Conservation (phyloP, 2,113 vertebrate species). For the Alosa alosa region DNA sequence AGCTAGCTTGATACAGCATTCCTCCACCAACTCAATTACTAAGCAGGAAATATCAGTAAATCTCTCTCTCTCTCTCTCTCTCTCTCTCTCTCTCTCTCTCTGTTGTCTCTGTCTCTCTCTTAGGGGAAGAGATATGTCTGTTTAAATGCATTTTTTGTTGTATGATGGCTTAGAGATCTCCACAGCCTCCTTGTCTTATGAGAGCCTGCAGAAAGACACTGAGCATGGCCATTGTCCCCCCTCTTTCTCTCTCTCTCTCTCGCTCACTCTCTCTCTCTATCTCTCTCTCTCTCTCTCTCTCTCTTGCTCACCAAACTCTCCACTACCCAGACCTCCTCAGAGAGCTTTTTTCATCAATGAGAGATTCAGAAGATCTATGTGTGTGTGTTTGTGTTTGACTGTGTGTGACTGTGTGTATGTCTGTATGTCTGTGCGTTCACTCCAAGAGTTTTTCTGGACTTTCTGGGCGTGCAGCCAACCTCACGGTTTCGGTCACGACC, state of each 20-base stretch:
- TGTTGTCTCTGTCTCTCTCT: neutral
- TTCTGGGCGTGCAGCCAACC: constrained; percentile 11
- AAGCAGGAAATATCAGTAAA: constrained; percentile 11
- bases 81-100: neutral
- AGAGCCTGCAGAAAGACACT: neutral
- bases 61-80: neutral
- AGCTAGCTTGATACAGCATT: neutral
- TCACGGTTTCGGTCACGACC: neutral
- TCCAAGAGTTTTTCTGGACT: constrained; percentile 2
- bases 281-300: too few relatives aligned
- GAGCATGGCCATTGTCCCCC: neutral
- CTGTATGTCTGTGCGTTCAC: constrained; percentile 18
- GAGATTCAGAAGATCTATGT: neutral
- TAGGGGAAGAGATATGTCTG: neutral
- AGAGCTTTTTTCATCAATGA: constrained; percentile 14
- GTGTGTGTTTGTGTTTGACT: neutral
- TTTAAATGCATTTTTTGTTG: neutral
- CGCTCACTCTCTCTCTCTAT: too few relatives aligned
- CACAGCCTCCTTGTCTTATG: neutral
- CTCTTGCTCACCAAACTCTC: neutral
- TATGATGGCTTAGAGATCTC: neutral
- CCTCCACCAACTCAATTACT: neutral
- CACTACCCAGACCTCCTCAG: neutral
- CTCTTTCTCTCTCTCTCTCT: neutral
- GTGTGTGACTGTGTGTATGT: constrained; percentile 11